Conservation (phyloP, 2,888 invertebrate species). For the Pyrrhosoma nymphula region DNA sequence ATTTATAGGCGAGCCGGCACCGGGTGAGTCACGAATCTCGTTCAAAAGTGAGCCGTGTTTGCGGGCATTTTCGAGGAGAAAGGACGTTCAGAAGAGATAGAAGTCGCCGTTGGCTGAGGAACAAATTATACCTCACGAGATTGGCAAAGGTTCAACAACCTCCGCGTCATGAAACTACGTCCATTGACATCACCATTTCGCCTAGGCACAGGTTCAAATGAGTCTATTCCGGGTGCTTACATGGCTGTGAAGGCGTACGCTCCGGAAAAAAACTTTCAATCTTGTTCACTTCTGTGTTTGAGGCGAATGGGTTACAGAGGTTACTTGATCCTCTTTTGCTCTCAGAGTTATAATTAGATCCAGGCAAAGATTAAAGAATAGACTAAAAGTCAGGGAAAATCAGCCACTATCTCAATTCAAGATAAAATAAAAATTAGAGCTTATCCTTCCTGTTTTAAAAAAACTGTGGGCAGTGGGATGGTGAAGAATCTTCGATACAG, state of each 20-base stretch:
- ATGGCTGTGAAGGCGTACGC: neutral
- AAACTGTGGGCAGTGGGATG: no score
- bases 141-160: constrained; percentile 17
- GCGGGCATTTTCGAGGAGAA: neutral
- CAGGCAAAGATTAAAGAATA: neutral
- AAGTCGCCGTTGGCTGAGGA: neutral
- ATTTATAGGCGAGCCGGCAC: neutral
- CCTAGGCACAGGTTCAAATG: neutral
- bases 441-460: no score
- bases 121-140: constrained; percentile 10
- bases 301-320: neutral
- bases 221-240: neutral
- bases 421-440: no score
- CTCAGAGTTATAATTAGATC: neutral
- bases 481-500: no score
- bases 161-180: neutral
- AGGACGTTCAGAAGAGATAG: neutral
- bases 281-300: neutral
- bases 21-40: constrained; percentile 13
- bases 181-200: neutral
- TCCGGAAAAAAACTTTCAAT: neutral
- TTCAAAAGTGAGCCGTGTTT: neutral
- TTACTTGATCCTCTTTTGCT: no score
- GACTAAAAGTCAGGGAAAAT: neutral
- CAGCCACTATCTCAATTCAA: no score